Conservation (phyloP, 1,140 invertebrate genomes). For the Pogonognathellus flavescens region DNA sequence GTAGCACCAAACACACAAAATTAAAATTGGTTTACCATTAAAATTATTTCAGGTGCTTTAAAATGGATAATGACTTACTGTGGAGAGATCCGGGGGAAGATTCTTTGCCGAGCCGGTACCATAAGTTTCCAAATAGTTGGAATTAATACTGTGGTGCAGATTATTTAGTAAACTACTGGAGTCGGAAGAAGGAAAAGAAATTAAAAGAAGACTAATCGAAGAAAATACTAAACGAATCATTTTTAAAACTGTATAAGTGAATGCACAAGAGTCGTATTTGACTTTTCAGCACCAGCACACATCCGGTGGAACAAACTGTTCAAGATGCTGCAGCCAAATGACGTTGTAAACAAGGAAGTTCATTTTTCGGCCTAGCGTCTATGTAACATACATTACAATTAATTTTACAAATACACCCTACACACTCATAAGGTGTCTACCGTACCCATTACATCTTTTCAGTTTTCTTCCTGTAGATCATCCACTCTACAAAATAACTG, state of each 20-base stretch:
- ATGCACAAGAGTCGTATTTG: not conserved
- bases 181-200: not conserved
- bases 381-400: no score
- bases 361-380: no score
- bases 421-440: no score
- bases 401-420: no score
- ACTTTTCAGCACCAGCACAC: no score
- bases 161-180: not conserved
- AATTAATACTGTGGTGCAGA: conserved; percentile 4
- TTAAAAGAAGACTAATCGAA: not conserved
- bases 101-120: conserved; percentile 1
- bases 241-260: not conserved
- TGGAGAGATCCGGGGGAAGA: conserved; percentile 3
- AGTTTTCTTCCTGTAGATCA: no score
- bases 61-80: conserved; percentile 10
- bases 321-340: not conserved
- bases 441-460: no score
- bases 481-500: no score
- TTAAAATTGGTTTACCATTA: no score
- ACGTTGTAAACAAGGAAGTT: no score
- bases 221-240: not conserved
- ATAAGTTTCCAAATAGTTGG: conserved; percentile 23
- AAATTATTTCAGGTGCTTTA: no score
- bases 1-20: no score
- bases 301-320: not conserved